Evolutionary conservation across 2,113 vertebrate species (phyloP).

Genomic region (Orthochromis malagaraziensis): DNA sequence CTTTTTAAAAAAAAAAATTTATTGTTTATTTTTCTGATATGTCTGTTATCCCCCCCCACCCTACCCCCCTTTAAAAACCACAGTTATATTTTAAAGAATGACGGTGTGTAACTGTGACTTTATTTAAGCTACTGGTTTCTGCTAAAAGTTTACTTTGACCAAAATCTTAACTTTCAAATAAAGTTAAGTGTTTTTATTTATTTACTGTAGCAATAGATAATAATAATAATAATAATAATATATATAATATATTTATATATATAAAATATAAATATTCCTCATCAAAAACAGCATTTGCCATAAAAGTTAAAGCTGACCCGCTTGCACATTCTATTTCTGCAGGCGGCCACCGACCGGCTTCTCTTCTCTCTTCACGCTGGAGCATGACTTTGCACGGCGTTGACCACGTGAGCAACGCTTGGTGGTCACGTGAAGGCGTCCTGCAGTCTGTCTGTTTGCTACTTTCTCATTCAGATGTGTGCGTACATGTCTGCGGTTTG

Average conservation of each 20-base stretch:
- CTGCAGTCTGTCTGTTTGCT: neutral
- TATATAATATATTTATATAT: neutral
- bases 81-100: neutral
- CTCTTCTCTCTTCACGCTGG: neutral
- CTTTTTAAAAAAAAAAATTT: fast-evolving
- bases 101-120: neutral
- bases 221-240: fast-evolving
- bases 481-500: neutral
- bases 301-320: neutral
- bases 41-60: neutral
- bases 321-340: neutral
- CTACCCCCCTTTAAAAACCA: neutral
- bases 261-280: neutral
- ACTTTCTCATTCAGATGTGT: neutral
- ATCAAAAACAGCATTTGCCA: neutral
- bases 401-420: neutral
- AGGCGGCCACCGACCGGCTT: neutral
- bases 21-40: neutral
- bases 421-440: neutral
- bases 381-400: too few relatives aligned
- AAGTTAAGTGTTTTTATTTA: neutral
- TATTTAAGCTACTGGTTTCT: neutral
- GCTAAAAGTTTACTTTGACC: neutral
- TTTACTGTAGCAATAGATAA: neutral
- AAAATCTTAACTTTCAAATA: neutral